Evolutionary conservation across 1,140 invertebrate genomes (phyloP), one percentile per base, ranked within the genome.

Genomic region (Zaprionus vittiger): DNA sequence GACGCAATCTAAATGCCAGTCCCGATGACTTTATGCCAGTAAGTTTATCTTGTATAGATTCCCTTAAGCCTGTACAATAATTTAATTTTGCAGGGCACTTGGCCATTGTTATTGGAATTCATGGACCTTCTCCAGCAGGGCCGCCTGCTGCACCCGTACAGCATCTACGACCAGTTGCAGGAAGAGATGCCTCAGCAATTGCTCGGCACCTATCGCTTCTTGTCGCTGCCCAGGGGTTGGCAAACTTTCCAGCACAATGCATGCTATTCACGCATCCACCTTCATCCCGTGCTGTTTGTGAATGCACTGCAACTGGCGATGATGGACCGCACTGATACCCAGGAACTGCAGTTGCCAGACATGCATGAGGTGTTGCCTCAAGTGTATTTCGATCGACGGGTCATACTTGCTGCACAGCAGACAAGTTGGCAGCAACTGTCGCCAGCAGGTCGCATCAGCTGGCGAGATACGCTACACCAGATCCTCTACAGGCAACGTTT

Each of bases 321-420:
- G 2, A 55, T 93, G 1, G 93, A 93, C 6, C 94, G 95, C 44
- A 63, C 85, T 3, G 95, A 95, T 52, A 94, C 94, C 0, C 79
- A 84, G 15, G 94, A 94, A 70, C 81, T 95, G 5, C 91, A 93
- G 28, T 69, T 96, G 5, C 95, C 95, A 9, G 93, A 94, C 1
- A 93, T 93, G 37, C 95, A 95, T 71, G 95, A 96, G 92, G 81
- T 95, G 20, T 94, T 94, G 67, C 95, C 95, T 0, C 93, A 95
- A 72, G 89, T 93, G 2, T 96, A 94, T 91, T 93, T 94, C 4
- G 85, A 91, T 14, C 69, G 56, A 55, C 60, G 79, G 9, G 44
- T 89, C 0, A 69, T 89, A 15, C 38, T 79, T 7, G 49, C 65
- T 1, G 85, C 79, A 0, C 79, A 89, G 31, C 49, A 37, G 31